Percentiles rank a stretch among this genome's conserved stretches.
phyloP scores from a whole-genome alignment of 2,113 vertebrate genomes.

The Atractosteus spatula region DNA sequence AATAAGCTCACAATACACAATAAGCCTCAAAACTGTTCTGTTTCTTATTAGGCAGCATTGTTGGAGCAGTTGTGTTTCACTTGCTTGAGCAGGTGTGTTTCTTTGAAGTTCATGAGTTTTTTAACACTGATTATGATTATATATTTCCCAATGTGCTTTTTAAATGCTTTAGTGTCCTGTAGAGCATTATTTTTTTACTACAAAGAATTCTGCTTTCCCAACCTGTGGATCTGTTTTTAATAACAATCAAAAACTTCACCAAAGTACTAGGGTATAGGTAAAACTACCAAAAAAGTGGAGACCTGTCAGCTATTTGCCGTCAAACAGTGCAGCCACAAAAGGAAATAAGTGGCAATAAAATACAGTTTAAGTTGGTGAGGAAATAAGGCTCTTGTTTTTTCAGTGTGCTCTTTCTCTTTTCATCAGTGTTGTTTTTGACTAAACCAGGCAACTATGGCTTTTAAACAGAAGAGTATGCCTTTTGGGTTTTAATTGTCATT shows the following conservation, averaged over 20 bases:
- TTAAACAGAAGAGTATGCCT: neutral
- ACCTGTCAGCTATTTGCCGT: neutral
- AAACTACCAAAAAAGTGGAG: neutral
- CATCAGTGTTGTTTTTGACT: neutral
- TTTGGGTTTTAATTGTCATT: conserved; percentile 14
- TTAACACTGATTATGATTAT: no score
- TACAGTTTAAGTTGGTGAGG: neutral
- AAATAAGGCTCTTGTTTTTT: no score
- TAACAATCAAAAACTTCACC: neutral
- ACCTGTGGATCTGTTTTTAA: neutral
- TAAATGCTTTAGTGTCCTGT: no score
- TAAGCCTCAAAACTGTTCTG: no score
- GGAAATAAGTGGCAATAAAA: neutral
- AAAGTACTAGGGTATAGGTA: neutral
- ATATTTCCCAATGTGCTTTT: no score
- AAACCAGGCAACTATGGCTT: neutral
- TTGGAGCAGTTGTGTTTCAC: no score
- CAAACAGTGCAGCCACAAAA: no score
- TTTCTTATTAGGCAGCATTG: no score
- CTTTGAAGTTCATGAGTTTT: no score
- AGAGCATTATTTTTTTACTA: neutral
- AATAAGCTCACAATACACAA: no score
- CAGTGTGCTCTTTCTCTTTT: neutral
- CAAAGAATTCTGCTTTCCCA: neutral
- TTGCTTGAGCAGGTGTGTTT: no score